Evolutionary conservation across 2,113 vertebrate species (phyloP), one percentile per base, ranked within the genome.

Genomic region (Plotosus lineatus): DNA sequence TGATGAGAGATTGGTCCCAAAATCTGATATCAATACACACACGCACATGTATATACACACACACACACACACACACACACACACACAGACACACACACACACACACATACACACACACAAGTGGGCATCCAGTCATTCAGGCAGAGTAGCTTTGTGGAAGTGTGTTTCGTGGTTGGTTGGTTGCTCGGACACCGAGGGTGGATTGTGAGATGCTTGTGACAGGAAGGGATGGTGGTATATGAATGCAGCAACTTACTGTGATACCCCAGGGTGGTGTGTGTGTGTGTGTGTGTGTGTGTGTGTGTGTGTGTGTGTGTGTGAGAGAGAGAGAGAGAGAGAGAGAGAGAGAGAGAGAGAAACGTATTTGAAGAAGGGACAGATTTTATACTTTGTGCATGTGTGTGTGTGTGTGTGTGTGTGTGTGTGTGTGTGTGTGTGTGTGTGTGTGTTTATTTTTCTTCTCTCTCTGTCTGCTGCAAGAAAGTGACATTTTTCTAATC

Each of bases 401-500:
- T 74, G 28, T 72, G 71, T 56, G 38, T 79, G 46, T 69, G 78
- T 42, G 77, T 72, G 31, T 81, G 42, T 31, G 66, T 51, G 56
- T 79, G 71, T 61, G 66, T 76, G 78, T 38, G 63, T 79, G 80
- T 77, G 81, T n/a, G 44, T 48, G 68, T 48, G 60, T 73, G 65
- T 50, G 50, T 28, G 61, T 33, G 46, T 44, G 65, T 69, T 50
- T 42, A n/a, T n/a, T n/a, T n/a, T n/a, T n/a, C n/a, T n/a, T 72
- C 73, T 77, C 61, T 81, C 75, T 80, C 65, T n/a, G 66, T 86
- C 78, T 75, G 33, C 69, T 78, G 51, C 48, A 21, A 87, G 69
- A 80, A 87, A 88, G 84, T 89, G 89, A 88, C 86, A 89, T 88
- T 78, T 77, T 71, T 84, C 77, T 89, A 89, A 90, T 91, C 87